phyloP scores from a whole-genome alignment of 2,888 invertebrate species.

The Eupithecia abbreviata region DNA sequence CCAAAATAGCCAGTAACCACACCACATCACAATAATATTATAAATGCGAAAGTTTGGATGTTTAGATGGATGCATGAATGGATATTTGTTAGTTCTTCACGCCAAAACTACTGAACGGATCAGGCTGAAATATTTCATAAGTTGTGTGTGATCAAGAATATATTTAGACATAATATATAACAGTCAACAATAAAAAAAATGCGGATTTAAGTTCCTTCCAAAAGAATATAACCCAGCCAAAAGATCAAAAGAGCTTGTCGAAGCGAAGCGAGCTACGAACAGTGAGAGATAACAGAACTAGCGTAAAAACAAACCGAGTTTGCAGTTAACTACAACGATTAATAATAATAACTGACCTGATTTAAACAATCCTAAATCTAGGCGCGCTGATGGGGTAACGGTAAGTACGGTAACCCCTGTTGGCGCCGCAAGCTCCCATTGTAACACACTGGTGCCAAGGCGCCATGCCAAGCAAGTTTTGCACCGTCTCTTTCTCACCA shows the following conservation, averaged over 20 bases:
- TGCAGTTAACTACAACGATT: not conserved
- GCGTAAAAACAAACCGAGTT: not conserved
- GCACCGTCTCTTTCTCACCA: slow-evolving; percentile 38
- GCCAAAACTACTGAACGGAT: too few species aligned
- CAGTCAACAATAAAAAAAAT: too few species aligned
- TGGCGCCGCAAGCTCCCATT: slow-evolving; percentile 69
- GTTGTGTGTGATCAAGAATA: too few species aligned
- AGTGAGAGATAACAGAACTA: not conserved
- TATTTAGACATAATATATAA: too few species aligned
- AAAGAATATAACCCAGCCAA: too few species aligned
- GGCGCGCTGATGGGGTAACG: not conserved
- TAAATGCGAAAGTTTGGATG: too few species aligned
- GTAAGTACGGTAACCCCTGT: slow-evolving; percentile 50
- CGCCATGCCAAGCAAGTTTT: slow-evolving; percentile 72
- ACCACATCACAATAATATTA: not conserved
- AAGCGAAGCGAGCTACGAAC: not conserved
- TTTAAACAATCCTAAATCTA: not conserved
- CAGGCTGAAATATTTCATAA: too few species aligned
- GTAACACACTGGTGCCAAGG: slow-evolving; percentile 70
- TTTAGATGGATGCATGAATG: too few species aligned
- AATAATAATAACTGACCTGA: slow-evolving; percentile 1
- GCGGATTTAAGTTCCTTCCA: too few species aligned
- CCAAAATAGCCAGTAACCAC: not conserved
- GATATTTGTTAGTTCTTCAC: too few species aligned
- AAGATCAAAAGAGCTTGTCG: too few species aligned